Conservation (phyloP, 2,888 invertebrate species). For the Branchipolynoe longqiensis region DNA sequence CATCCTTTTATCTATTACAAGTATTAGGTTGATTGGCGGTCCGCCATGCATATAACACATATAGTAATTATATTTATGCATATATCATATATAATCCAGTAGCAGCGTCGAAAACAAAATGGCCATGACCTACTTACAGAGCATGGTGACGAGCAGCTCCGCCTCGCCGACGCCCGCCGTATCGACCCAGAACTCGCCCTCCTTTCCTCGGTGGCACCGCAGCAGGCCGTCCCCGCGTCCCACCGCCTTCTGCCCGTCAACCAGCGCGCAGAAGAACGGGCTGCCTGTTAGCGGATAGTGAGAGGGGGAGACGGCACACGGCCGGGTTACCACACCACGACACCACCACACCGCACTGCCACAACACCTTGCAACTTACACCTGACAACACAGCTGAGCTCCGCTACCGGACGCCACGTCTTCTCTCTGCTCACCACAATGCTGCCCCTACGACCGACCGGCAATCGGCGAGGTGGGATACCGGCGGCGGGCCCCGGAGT, state of each 20-base stretch:
- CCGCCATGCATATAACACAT: no score
- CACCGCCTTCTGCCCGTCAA: slow-evolving; percentile 71
- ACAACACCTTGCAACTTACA: slow-evolving; percentile 1
- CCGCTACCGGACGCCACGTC: not conserved
- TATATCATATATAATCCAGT: no score
- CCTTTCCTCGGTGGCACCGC: slow-evolving; percentile 81
- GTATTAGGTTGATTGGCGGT: no score
- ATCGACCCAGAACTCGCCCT: slow-evolving; percentile 83
- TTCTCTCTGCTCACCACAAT: not conserved
- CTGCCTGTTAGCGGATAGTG: no score
- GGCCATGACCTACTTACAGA: slow-evolving; percentile 82
- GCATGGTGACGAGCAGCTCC: slow-evolving; percentile 83
- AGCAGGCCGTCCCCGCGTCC: slow-evolving; percentile 81
- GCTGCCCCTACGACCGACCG: not conserved
- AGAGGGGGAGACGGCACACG: no score
- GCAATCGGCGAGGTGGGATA: not conserved
- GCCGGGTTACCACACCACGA: not conserved
- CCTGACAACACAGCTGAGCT: not conserved
- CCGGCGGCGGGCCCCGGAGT: not conserved
- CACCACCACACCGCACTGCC: no score
- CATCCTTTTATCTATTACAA: no score
- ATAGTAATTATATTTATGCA: no score
- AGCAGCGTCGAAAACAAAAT: no score
- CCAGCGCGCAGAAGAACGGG: slow-evolving; percentile 71
- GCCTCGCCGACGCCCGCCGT: slow-evolving; percentile 82